phyloP scores from a whole-genome alignment of 2,113 vertebrate genomes.

The Festucalex cinctus region DNA sequence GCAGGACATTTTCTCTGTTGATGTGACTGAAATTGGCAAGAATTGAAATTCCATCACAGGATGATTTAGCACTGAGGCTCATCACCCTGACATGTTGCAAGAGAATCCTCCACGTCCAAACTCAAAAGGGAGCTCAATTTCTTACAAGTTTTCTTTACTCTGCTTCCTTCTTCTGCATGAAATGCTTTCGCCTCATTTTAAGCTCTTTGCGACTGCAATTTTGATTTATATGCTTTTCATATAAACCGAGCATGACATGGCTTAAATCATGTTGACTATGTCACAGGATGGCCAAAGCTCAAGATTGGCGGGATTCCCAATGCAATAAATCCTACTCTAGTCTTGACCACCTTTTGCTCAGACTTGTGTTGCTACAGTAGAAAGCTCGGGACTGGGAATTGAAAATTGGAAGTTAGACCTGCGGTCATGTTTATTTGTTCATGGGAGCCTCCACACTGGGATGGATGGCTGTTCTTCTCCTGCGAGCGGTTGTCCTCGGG shows the following conservation, averaged over 20 bases:
- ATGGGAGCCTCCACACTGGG: no score
- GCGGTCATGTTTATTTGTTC: neutral
- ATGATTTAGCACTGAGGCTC: neutral
- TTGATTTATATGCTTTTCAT: slow-evolving; percentile 20
- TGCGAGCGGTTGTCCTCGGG: no score
- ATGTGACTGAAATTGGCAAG: neutral
- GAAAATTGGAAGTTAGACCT: neutral
- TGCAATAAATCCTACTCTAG: neutral
- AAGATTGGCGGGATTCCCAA: slow-evolving; percentile 21
- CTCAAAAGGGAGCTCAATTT: neutral
- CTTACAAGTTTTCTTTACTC: neutral
- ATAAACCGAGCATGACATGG: slow-evolving; percentile 13
- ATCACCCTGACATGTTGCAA: neutral
- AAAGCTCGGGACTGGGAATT: no score
- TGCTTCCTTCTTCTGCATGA: neutral
- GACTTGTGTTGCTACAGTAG: no score
- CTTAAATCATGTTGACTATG: slow-evolving; percentile 25
- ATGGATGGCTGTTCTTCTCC: no score
- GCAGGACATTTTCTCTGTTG: neutral
- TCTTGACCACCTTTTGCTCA: neutral
- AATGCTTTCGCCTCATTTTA: neutral
- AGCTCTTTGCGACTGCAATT: slow-evolving; percentile 11
- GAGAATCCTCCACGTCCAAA: neutral
- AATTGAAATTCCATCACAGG: neutral
- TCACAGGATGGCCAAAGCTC: slow-evolving; percentile 12